phyloP scores from a whole-genome alignment of 2,797 vertebrate genomes.

The Ispidina picta region DNA sequence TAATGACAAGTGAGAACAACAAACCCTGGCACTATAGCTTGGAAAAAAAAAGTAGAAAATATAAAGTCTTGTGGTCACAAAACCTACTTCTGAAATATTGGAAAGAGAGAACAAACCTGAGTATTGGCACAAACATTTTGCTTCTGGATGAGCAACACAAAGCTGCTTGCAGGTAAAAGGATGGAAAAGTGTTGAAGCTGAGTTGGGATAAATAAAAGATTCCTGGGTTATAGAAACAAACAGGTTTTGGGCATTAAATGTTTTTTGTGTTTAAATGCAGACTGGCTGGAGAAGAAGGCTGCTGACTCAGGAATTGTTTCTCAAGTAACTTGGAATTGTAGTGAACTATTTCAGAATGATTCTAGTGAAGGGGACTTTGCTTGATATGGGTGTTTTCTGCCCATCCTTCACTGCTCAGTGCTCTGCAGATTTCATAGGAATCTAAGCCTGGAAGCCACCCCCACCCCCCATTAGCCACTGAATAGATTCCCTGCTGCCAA shows the following conservation, averaged over 20 bases:
- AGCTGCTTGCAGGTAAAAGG: not conserved
- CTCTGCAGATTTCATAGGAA: not conserved
- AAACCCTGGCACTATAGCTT: not conserved
- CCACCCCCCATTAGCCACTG: not conserved
- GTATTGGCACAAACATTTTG: not conserved
- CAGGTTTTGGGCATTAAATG: not conserved
- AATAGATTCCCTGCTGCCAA: constrained; percentile 6
- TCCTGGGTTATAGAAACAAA: not conserved
- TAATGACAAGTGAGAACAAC: not conserved
- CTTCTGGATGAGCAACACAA: not conserved
- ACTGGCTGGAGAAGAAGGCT: not conserved
- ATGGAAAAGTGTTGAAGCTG: not conserved
- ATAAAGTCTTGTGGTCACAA: not conserved
- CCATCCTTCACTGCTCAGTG: not conserved
- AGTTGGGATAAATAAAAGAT: not conserved
- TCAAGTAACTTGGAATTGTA: not conserved
- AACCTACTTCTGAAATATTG: not conserved
- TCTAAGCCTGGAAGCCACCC: not conserved
- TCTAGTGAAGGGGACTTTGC: not conserved
- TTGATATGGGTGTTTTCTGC: not conserved
- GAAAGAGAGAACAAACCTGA: not conserved
- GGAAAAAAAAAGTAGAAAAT: not conserved
- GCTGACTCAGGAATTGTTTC: not conserved
- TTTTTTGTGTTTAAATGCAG: not conserved
- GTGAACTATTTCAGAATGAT: not conserved